Conservation (phyloP, 2,888 invertebrate genomes). For the Nematopogon swammerdamellus region DNA sequence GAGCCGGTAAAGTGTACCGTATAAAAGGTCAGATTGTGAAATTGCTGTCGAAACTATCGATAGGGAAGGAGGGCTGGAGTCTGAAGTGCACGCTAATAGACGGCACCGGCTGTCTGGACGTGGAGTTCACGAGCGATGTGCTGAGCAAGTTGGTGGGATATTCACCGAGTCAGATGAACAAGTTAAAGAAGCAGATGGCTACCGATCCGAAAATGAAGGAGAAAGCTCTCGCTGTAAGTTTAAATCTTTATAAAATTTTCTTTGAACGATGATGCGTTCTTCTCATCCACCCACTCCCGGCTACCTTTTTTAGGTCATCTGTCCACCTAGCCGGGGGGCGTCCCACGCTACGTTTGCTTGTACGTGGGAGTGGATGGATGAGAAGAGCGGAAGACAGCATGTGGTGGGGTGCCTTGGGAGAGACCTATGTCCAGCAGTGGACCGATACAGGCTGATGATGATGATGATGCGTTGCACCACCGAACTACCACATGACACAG, state of each 20-base stretch:
- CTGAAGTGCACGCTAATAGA: slow-evolving; percentile 57
- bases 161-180: slow-evolving; percentile 42
- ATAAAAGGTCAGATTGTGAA: slow-evolving; percentile 57
- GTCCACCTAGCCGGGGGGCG: too few species aligned
- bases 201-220: slow-evolving; percentile 30
- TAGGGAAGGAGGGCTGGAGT: slow-evolving; percentile 50
- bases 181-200: slow-evolving; percentile 32
- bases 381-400: too few species aligned
- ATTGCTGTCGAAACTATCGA: slow-evolving; percentile 51
- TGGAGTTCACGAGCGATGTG: slow-evolving; percentile 55
- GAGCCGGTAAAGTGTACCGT: slow-evolving; percentile 38
- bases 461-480: too few species aligned
- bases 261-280: too few species aligned
- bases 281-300: too few species aligned
- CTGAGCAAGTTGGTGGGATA: slow-evolving; percentile 47
- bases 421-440: too few species aligned
- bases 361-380: too few species aligned
- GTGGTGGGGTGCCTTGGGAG: too few species aligned
- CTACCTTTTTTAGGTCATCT: too few species aligned
- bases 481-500: too few species aligned
- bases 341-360: neutral
- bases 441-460: too few species aligned
- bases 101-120: slow-evolving; percentile 50
- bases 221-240: slow-evolving; percentile 29
- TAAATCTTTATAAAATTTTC: neutral